These are phyloP conservation scores for Drosophila fulvimacula DNA, from an alignment of 2,888 invertebrate genomes.

Conservation along the genomic window DNA sequence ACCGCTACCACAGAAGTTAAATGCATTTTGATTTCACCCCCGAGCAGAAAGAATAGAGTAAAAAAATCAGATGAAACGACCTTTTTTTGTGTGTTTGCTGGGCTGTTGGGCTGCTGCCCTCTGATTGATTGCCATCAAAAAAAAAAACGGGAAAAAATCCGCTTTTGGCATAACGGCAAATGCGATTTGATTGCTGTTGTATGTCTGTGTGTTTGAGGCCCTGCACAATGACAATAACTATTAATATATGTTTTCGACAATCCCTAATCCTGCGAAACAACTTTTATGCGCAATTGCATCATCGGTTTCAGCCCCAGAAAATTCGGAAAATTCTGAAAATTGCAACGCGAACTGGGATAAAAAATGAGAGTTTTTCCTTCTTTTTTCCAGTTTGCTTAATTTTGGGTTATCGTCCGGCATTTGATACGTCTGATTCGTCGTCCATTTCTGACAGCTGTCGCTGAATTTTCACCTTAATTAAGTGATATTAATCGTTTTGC, in stretches of 20 bases:
- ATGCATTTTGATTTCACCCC: conserved; percentile 75
- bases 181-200: conserved; percentile 71
- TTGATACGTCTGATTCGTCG: conserved; percentile 60
- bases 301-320: conserved; percentile 8
- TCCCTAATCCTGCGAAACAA: conserved; percentile 62
- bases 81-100: conserved; percentile 28
- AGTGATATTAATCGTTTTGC: conserved; percentile 74
- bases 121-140: conserved; percentile 79
- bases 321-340: conserved; percentile 34
- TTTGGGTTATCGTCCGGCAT: conserved; percentile 55
- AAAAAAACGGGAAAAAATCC: conserved; percentile 62
- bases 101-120: conserved; percentile 37
- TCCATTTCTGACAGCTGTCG: conserved; percentile 75
- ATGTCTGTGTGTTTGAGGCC: conserved; percentile 24
- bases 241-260: conserved; percentile 78
- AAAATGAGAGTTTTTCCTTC: conserved; percentile 46
- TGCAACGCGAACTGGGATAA: conserved; percentile 36
- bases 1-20: conserved; percentile 75
- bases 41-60: conserved; percentile 36
- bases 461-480: conserved; percentile 79
- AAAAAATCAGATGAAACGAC: conserved; percentile 44
- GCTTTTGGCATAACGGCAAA: conserved; percentile 76
- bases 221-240: conserved; percentile 60
- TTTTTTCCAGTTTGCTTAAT: conserved; percentile 33
- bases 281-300: conserved; percentile 72